Percentiles rank a stretch among this genome's conserved stretches.
Conservation (phyloP, 2,888 invertebrate genomes). For the Calephelis perditalis region DNA sequence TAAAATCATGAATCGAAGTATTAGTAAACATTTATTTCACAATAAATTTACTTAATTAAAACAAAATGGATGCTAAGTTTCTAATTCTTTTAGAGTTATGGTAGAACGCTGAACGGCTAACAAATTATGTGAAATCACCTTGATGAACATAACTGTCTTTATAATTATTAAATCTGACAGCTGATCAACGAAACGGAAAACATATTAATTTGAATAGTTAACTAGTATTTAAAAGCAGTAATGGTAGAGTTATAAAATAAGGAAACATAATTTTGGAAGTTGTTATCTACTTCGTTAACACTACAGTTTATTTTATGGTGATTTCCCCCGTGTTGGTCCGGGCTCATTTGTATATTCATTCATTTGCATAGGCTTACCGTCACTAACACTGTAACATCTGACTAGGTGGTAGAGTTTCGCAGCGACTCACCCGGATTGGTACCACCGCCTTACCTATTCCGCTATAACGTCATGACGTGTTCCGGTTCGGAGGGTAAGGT, state of each 20-base stretch:
- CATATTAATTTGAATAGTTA: conserved; percentile 6
- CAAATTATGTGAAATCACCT: conserved; percentile 35
- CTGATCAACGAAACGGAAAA: conserved; percentile 37
- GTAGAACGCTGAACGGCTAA: conserved; percentile 21
- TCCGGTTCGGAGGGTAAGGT: too few species aligned
- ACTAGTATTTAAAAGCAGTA: background rate
- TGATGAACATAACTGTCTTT: conserved; percentile 30
- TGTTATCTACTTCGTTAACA: background rate
- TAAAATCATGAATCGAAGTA: too few species aligned
- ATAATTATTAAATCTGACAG: conserved; percentile 39
- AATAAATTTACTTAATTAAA: background rate
- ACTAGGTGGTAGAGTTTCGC: too few species aligned
- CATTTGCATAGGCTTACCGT: too few species aligned
- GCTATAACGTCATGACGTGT: too few species aligned
- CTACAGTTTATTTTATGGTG: background rate
- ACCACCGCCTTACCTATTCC: too few species aligned
- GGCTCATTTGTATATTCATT: too few species aligned
- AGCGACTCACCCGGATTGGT: too few species aligned
- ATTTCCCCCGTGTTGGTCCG: too few species aligned
- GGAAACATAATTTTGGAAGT: conserved; percentile 4
- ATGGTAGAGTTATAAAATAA: background rate
- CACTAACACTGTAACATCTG: too few species aligned
- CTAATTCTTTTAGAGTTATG: conserved; percentile 1
- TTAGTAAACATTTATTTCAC: background rate
- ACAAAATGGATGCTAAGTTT: conserved; percentile 12